phyloP scores from a whole-genome alignment of 2,113 vertebrate genomes.

The Spea bombifrons region DNA sequence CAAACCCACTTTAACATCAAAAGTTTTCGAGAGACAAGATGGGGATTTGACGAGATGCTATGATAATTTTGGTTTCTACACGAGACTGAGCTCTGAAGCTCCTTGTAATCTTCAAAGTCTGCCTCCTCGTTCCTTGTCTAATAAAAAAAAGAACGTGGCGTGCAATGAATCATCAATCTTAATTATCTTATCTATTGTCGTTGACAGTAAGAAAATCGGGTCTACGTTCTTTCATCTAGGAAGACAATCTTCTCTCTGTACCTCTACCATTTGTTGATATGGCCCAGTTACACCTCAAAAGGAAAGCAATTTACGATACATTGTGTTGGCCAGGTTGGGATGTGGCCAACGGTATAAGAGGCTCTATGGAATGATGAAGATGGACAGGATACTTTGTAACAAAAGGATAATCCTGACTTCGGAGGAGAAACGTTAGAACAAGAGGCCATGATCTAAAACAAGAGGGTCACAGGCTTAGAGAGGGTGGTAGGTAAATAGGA shows the following conservation, averaged over 20 bases:
- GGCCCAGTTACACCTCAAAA: neutral
- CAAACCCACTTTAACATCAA: conserved; percentile 23
- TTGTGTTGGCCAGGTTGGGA: too few species aligned
- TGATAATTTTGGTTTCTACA: neutral
- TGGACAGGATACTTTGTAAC: too few species aligned
- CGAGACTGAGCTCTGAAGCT: neutral
- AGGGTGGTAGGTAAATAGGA: too few species aligned
- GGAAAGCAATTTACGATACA: too few species aligned
- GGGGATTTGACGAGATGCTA: neutral
- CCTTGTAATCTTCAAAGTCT: neutral
- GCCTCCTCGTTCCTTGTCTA: neutral
- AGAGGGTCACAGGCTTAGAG: too few species aligned
- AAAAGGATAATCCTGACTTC: too few species aligned
- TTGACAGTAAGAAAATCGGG: conserved; percentile 7
- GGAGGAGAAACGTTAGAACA: too few species aligned
- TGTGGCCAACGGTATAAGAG: too few species aligned
- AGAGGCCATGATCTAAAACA: too few species aligned
- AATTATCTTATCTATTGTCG: conserved; percentile 14
- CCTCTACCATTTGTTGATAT: neutral
- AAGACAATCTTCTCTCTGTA: neutral
- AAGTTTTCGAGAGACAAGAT: neutral
- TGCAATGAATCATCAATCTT: conserved; percentile 21
- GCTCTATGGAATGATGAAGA: too few species aligned
- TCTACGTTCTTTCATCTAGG: neutral
- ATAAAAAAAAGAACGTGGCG: conserved; percentile 7